Conservation (phyloP, 1,140 invertebrate genomes). For the Lepidurus arcticus region DNA sequence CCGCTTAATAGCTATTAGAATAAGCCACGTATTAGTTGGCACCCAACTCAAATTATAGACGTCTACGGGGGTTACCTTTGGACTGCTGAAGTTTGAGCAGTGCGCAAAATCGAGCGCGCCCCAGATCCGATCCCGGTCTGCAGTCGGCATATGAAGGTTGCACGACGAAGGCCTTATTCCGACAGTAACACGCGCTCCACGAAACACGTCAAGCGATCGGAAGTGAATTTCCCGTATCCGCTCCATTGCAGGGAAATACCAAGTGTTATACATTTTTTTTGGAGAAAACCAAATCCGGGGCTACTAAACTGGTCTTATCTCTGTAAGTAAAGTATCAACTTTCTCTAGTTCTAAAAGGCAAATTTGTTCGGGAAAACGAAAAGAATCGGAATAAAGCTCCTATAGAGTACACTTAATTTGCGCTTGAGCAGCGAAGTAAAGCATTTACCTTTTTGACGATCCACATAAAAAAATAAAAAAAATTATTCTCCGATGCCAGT, state of each 20-base stretch:
- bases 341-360: no score
- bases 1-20: neutral
- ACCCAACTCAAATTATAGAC: neutral
- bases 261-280: no score
- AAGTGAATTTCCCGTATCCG: neutral
- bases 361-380: neutral
- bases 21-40: neutral
- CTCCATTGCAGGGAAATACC: neutral
- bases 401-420: neutral
- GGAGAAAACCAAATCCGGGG: no score
- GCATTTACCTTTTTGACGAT: neutral
- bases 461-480: neutral
- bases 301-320: no score
- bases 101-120: neutral
- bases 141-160: neutral
- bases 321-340: no score
- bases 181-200: slow-evolving; percentile 20
- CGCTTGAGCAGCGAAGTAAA: neutral
- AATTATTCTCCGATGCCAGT: neutral
- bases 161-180: slow-evolving; percentile 3
- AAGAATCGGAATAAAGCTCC: neutral
- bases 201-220: neutral
- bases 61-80: neutral
- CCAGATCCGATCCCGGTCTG: neutral
- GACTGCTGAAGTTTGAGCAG: neutral